Evolutionary conservation across 2,888 invertebrate species (phyloP).

Genomic region (Caradrina kadenii): DNA sequence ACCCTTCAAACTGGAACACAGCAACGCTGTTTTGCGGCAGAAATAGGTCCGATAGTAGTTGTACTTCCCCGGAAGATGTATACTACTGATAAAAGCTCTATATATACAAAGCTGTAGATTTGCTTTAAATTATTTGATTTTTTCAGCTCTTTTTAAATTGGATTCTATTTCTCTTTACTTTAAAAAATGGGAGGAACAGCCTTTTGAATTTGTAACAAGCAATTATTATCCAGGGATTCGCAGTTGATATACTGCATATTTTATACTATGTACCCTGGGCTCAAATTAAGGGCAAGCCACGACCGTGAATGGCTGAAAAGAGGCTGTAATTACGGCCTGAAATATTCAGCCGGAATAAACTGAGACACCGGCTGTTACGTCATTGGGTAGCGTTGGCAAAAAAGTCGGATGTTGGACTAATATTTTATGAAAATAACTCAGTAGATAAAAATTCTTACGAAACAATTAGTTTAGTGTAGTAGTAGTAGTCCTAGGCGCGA

Average conservation of each 20-base stretch:
- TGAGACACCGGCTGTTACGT: conserved; percentile 77
- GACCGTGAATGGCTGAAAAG: conserved; percentile 78
- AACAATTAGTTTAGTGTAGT: too few species aligned
- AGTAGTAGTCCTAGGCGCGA: too few species aligned
- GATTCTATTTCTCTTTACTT: too few species aligned
- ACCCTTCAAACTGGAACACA: too few species aligned
- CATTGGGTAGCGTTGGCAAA: conserved; percentile 72
- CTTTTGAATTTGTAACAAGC: background rate
- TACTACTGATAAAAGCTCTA: too few species aligned
- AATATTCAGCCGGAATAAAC: conserved; percentile 83
- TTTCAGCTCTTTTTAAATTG: too few species aligned
- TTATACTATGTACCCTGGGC: conserved; percentile 58
- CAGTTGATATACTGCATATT: conserved; percentile 54
- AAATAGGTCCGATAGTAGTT: too few species aligned
- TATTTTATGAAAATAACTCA: background rate
- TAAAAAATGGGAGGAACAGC: background rate
- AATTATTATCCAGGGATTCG: conserved; percentile 25
- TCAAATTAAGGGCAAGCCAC: conserved; percentile 74
- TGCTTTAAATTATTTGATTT: too few species aligned
- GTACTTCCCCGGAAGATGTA: too few species aligned
- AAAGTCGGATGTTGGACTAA: conserved; percentile 5
- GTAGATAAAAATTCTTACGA: background rate
- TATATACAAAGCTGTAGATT: too few species aligned
- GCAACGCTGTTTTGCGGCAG: too few species aligned
- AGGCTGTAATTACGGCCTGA: conserved; percentile 83